Base-by-base conservation (phyloP, 2,888 invertebrate genomes). In the Reticulitermes lucifugus region DNA sequence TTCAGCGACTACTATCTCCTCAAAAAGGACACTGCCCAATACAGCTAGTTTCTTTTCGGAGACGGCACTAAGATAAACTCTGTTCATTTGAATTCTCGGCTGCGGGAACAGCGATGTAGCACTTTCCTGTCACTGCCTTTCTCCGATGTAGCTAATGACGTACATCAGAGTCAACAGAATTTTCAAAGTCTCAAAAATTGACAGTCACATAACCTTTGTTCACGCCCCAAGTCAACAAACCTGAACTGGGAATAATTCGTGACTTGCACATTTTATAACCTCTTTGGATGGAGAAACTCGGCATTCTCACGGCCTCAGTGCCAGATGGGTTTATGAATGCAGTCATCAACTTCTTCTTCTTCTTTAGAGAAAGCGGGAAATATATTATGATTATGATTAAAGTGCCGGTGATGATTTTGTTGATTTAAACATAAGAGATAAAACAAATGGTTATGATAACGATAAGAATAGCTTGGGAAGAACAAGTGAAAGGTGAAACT, bases 301-400 rank as follows among this genome's bases (percentile, higher is more conserved):
- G 21, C 4, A 73, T 41, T 73, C 73, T 73, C 73, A 73, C 73
- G 73, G 73, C 73, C 73, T 73, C 73, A 35, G 29, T 12, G 7
- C 35, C 41, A 41, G 41, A 29, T 29, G 73, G 73, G 25, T 41
- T n/a, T 73, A 73, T 73, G 73, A 73, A 73, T 10, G 55, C 55
- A 55, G 14, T 73, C 41, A 14, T 73, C 71, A 35, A 35, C 35
- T 35, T 35, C 4, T 35, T 35, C 46, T 65, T 73, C 73, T 41
- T 73, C 14, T 73, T 41, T 73, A 73, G 73, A 73, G 73, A 73
- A 73, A 73, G 73, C 41, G 41, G 73, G 73, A 41, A 73, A 73
- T 21, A 41, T 18, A 14, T 70, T 29, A 14, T 29, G 70, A 73
- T 41, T 6, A 41, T 73, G 35, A 7, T 35, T 41, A 41, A 41